Evolutionary conservation across 2,888 invertebrate species (phyloP).

Genomic region (Chydorus sphaericus): DNA sequence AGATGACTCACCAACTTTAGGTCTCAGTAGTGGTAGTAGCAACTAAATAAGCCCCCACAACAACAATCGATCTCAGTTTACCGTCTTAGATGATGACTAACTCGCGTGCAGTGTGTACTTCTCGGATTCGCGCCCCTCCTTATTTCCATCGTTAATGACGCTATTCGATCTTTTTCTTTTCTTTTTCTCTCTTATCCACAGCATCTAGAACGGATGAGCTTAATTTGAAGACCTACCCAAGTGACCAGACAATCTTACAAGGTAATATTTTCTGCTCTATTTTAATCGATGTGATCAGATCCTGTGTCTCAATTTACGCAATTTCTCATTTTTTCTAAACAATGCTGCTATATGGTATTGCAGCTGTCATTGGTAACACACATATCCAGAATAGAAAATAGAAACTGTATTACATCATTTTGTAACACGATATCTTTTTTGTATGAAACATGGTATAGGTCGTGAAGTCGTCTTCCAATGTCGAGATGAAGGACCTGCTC

Average conservation of each 20-base stretch:
- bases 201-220: constrained; percentile 32
- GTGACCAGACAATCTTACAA: constrained; percentile 62
- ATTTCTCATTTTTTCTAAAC: too few species aligned
- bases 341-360: background rate
- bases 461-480: constrained; percentile 87
- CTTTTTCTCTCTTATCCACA: constrained; percentile 7
- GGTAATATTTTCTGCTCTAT: constrained; percentile 44
- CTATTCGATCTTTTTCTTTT: background rate
- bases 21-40: too few species aligned
- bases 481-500: constrained; percentile 67
- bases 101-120: too few species aligned
- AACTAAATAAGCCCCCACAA: too few species aligned
- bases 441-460: constrained; percentile 49
- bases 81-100: too few species aligned
- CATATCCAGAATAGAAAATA: too few species aligned
- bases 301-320: background rate
- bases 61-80: too few species aligned
- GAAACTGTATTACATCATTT: background rate
- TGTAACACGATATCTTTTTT: too few species aligned
- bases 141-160: too few species aligned
- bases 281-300: background rate
- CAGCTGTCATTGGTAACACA: background rate
- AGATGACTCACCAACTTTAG: too few species aligned
- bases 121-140: too few species aligned
- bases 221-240: constrained; percentile 58